Conservation (phyloP, 2,113 vertebrate species). For the Ancistrus triradiatus region DNA sequence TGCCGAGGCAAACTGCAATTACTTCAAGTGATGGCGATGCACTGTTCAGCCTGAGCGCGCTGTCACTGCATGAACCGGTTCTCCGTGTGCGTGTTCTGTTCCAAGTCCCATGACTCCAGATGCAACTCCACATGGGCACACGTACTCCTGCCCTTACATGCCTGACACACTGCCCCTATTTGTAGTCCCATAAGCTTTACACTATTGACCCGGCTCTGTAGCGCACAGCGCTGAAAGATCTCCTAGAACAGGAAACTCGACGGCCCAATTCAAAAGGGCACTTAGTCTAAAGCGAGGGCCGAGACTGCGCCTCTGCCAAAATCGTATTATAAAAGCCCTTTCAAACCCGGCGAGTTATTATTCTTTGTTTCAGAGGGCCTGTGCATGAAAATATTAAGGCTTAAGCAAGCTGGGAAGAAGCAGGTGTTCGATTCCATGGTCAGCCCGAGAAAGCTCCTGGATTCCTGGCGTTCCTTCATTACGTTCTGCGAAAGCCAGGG, state of each 20-base stretch:
- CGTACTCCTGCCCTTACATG: background rate
- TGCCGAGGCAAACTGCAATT: too few relatives aligned
- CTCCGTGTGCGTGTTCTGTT: background rate
- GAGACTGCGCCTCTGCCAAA: background rate
- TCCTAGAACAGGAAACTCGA: background rate
- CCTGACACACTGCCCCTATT: background rate
- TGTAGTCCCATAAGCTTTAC: constrained; percentile 10
- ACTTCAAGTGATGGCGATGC: too few relatives aligned
- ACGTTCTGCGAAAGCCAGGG: constrained; percentile 25
- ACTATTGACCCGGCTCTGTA: background rate
- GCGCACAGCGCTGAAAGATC: background rate
- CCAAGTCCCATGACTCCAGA: background rate
- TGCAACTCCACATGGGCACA: background rate
- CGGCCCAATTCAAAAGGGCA: too few relatives aligned
- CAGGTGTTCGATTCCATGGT: constrained; percentile 10
- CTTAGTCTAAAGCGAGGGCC: background rate
- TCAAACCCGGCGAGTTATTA: background rate
- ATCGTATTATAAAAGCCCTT: constrained; percentile 3
- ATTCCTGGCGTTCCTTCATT: constrained; percentile 42
- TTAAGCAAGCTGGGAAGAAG: constrained; percentile 23
- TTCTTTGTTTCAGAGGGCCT: constrained; percentile 15
- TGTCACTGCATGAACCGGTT: too few relatives aligned
- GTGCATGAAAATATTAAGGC: constrained; percentile 21
- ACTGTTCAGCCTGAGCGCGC: too few relatives aligned
- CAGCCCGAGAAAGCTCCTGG: constrained; percentile 20